Evolutionary conservation across 2,113 vertebrate genomes (phyloP), one percentile per base, ranked within the genome.

Genomic region (Stigmatopora nigra): DNA sequence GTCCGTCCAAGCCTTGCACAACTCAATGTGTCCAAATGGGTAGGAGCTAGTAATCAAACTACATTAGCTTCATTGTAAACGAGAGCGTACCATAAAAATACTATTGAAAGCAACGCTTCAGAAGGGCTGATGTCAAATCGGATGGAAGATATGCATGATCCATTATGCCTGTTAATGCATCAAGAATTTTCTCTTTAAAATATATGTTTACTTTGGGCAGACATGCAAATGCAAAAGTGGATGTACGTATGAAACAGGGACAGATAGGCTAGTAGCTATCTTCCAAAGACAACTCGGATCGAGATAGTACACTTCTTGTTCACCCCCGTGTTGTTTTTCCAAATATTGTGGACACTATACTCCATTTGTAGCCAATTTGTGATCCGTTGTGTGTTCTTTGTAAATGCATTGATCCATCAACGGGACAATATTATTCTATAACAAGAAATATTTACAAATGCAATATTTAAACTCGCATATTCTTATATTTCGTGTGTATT

Each of bases 271-370:
- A 13, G 57, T 20, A 19, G 56, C 51, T 56, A 36, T 17, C 16
- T n/a, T 1, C 16, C 78, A 69, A 44, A 84, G 80, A 78, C 70
- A 63, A 53, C 25, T 31, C 76, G 75, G 83, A 83, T 31, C 76
- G 75, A 84, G 86, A 86, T 1, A 13, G 4, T 6, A 12, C n/a
- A 12, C 10, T 14, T n/a, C 13, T 1, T 35, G 31, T 57, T 15
- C 55, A 57, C 8, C 38, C 9, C 9, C 16, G 10, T 1, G 38
- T 19, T 14, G 35, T 44, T 41, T 31, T 31, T 22, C 35, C 12
- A 36, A 58, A 17, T 8, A 4, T 9, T 38, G 3, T 41, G 38
- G 38, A 41, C 38, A 41, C 25, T 31, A 41, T 41, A 41, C 38
- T 41, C 7, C 9, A 41, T 10, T 31, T 41, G 38, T 8, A 41